Base-by-base conservation (phyloP, 2,888 invertebrate genomes). In the Beris chalybata region DNA sequence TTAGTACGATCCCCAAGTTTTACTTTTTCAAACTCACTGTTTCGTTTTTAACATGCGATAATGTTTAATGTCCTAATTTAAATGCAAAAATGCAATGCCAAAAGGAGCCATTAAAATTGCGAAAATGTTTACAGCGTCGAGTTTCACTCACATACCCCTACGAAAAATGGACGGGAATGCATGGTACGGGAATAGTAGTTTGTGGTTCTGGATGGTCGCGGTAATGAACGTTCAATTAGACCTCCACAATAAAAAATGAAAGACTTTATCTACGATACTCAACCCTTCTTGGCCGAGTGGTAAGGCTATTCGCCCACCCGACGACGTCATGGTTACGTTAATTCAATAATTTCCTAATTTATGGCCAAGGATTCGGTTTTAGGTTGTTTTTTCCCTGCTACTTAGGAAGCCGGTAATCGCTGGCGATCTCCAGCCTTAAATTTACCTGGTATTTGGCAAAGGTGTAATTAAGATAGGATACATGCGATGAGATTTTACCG, bases 1-100 rank as follows among this genome's bases (percentile, higher is more conserved):
- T 58, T 29, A 12, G 31, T 30, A 31, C 31, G 11, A 4, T 22
- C 22, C 44, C 7, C 0, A 15, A 11, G 43, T 43, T 43, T 9
- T 44, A 38, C 15, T 56, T 56, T 29, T 11, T n/a, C n/a, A 5
- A 58, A 58, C 58, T 44, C 58, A n/a, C 50, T 61, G 56, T 65
- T 65, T 65, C 47, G 55, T 65, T 65, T 50, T 48, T 15, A 31
- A 9, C 66, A 66, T 66, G 66, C 68, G 54, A 65, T 65, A 61
- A 45, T 66, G 68, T 52, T 63, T 68, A 68, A 68, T 68, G 61
- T 68, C 65, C 68, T 66, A 68, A 68, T 68, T 68, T 66, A 68
- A 65, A 68, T 68, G 68, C 68, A 68, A 68, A 68, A 68, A 68
- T 68, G 68, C 68, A 68, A 50, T 59, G 59, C 45, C 58, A 43